Percentiles rank a stretch among this genome's conserved stretches.
Evolutionary conservation across 2,797 vertebrate species (phyloP).

Genomic region (Mastacembelus armatus): DNA sequence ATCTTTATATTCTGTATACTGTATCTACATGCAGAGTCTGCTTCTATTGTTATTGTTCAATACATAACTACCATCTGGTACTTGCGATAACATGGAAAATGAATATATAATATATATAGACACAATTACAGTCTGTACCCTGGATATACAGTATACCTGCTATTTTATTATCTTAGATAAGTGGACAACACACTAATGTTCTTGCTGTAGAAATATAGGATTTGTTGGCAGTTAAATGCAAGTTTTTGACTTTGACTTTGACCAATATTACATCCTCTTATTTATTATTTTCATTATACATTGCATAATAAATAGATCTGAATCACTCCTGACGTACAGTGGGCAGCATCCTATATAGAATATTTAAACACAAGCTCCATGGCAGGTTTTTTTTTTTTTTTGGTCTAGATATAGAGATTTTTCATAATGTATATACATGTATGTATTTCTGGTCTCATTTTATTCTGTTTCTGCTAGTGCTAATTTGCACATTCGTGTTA

Average conservation of each 20-base stretch:
- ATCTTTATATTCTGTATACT: background rate
- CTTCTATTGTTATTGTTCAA: background rate
- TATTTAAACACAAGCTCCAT: conserved; percentile 18
- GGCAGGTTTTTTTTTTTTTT: background rate
- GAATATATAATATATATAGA: conserved; percentile 1
- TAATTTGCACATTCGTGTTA: conserved; percentile 43
- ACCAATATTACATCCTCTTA: background rate
- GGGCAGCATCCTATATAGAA: conserved; percentile 2
- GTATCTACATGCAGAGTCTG: background rate
- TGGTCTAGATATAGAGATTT: background rate
- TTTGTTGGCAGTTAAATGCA: background rate
- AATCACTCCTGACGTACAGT: conserved; percentile 4
- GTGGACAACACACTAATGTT: background rate
- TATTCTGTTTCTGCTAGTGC: conserved; percentile 27
- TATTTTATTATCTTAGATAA: background rate
- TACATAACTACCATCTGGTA: conserved; percentile 25
- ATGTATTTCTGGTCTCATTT: conserved; percentile 14
- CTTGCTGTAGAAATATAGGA: background rate
- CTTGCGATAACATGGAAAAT: conserved; percentile 29
- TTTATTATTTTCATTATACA: background rate
- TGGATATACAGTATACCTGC: background rate
- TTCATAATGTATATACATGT: background rate
- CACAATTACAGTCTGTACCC: background rate
- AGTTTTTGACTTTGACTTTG: no score
- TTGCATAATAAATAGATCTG: background rate